These are phyloP conservation scores for Drosophila acutilabella DNA, from an alignment of 2,888 invertebrate genomes.

Conservation along the genomic window DNA sequence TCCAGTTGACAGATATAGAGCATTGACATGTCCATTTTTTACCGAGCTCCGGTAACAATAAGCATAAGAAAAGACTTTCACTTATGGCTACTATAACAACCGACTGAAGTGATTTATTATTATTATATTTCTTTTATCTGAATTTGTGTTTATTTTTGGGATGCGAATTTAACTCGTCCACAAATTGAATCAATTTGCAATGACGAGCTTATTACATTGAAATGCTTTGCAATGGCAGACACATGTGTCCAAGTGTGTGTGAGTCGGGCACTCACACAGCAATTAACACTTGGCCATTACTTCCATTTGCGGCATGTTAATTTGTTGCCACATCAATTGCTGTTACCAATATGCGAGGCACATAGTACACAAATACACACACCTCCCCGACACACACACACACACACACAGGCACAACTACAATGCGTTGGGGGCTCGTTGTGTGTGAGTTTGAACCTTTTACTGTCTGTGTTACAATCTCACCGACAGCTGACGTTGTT, in stretches of 20 bases:
- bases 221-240: constrained; percentile 47
- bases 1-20: constrained; percentile 74
- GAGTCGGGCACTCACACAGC: constrained; percentile 58
- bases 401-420: constrained; percentile 22
- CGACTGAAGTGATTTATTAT: constrained; percentile 64
- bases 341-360: constrained; percentile 73
- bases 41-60: constrained; percentile 44
- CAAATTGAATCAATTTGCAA: constrained; percentile 57
- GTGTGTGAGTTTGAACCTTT: constrained; percentile 25
- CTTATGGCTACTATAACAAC: constrained; percentile 43
- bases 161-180: constrained; percentile 4
- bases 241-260: constrained; percentile 18
- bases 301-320: constrained; percentile 84
- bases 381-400: not conserved
- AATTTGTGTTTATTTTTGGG: constrained; percentile 17
- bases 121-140: constrained; percentile 30
- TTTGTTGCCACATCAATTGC: constrained; percentile 84
- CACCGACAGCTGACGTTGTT: constrained; percentile 80
- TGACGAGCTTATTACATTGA: constrained; percentile 64
- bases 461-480: constrained; percentile 63
- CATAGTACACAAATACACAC: constrained; percentile 47
- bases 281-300: constrained; percentile 82
- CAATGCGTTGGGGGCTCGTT: constrained; percentile 1
- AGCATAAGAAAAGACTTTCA: constrained; percentile 10
- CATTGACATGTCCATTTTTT: constrained; percentile 78